Evolutionary conservation across 2,113 vertebrate genomes (phyloP).

Genomic region (Amblyornis subalaris): DNA sequence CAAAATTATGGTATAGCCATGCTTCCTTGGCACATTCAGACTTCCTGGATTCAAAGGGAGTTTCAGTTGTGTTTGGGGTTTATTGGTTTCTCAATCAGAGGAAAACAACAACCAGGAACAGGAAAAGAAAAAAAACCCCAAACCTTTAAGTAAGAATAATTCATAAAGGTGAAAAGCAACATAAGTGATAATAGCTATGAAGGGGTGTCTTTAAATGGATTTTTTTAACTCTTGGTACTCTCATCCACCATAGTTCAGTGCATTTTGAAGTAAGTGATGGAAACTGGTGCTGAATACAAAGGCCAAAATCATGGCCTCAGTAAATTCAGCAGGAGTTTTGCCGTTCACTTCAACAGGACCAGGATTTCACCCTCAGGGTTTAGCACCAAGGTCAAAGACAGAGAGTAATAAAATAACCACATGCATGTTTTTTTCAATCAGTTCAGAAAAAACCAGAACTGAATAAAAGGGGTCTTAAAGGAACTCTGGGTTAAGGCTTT

Average conservation of each 20-base stretch:
- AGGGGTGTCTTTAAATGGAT: background rate
- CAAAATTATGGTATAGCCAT: background rate
- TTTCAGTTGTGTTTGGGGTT: background rate
- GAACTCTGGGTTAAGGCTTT: background rate
- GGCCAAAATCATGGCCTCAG: background rate
- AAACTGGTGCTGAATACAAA: background rate
- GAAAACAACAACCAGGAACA: background rate
- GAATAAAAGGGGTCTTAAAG: background rate
- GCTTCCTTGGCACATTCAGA: background rate
- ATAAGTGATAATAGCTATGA: background rate
- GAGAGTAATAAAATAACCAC: background rate
- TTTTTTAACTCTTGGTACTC: background rate
- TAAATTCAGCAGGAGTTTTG: background rate
- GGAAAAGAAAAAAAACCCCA: background rate
- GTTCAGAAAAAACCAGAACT: background rate
- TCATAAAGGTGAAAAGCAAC: background rate
- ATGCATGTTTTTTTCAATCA: background rate
- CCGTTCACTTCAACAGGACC: background rate
- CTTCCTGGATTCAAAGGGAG: background rate
- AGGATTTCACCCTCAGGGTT: background rate
- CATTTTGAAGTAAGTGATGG: background rate
- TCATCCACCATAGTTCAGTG: background rate
- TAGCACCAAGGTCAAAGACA: background rate
- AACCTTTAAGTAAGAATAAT: background rate
- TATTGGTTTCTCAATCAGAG: background rate